These are phyloP conservation scores for Smutsia temminckii DNA, from an alignment of 2,797 vertebrate genomes.

Conservation along the genomic window DNA sequence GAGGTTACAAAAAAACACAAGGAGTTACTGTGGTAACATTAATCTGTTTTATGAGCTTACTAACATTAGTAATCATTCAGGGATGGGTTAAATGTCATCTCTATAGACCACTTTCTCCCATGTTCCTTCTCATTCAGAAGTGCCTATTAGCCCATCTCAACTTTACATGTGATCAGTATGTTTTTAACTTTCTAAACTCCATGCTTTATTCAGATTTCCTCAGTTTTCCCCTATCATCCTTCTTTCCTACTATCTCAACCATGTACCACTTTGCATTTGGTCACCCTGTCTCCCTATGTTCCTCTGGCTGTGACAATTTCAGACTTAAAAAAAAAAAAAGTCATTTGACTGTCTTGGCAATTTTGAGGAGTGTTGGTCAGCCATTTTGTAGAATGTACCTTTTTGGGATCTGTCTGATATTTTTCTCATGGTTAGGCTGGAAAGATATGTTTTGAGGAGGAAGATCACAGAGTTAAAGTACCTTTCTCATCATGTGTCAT, in stretches of 20 bases:
- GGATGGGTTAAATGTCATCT: too few species aligned
- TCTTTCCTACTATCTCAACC: background rate
- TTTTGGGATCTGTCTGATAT: too few species aligned
- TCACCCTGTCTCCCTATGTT: too few species aligned
- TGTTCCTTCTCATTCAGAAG: background rate
- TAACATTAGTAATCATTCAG: background rate
- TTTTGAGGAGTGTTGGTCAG: background rate
- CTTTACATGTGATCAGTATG: background rate
- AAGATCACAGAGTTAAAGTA: background rate
- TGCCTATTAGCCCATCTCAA: background rate
- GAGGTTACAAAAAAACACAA: background rate
- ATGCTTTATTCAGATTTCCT: background rate
- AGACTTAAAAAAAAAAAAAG: background rate
- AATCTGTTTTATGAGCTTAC: accelerated
- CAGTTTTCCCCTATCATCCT: background rate
- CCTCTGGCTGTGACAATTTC: background rate
- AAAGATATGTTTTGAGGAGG: background rate
- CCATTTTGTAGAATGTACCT: background rate
- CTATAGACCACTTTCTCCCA: background rate
- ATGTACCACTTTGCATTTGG: background rate
- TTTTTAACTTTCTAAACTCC: background rate
- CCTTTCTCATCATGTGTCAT: background rate
- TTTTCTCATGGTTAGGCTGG: background rate
- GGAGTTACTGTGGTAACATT: too few species aligned
- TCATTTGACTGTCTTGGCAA: too few species aligned